Percentiles rank a stretch among this genome's conserved stretches.
These are phyloP conservation scores for Scortum barcoo DNA, from an alignment of 2,113 vertebrate genomes.

Conservation along the genomic window DNA sequence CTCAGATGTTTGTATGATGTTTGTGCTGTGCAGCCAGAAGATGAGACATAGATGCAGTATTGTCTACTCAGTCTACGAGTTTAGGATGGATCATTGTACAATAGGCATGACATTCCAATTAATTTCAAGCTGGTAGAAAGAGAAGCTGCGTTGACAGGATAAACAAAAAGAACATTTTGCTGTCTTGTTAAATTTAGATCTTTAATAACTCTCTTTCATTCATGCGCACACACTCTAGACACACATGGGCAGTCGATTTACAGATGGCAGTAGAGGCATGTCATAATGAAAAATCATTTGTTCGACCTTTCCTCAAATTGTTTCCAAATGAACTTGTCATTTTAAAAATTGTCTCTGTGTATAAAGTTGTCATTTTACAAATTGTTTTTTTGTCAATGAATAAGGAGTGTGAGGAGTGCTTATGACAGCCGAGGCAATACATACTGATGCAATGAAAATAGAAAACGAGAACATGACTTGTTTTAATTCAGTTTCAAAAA, in stretches of 20 bases:
- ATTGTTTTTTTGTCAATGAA: conserved; percentile 52
- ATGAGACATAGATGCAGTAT: conserved; percentile 9
- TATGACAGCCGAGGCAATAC: conserved; percentile 33
- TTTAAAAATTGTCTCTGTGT: conserved; percentile 42
- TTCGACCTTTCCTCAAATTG: conserved; percentile 47
- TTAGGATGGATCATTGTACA: conserved; percentile 22
- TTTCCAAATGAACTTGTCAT: conserved; percentile 71
- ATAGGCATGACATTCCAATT: conserved; percentile 53
- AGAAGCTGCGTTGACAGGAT: conserved; percentile 39
- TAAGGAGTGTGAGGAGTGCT: conserved; percentile 21
- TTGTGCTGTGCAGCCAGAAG: not conserved
- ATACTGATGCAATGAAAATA: conserved; percentile 46
- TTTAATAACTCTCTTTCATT: conserved; percentile 53
- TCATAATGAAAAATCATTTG: conserved; percentile 68
- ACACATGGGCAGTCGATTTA: conserved; percentile 45
- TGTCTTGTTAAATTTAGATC: conserved; percentile 65
- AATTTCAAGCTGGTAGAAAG: conserved; percentile 37
- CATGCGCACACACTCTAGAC: conserved; percentile 12
- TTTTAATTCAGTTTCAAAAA: conserved; percentile 40
- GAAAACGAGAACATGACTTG: conserved; percentile 41
- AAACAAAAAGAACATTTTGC: conserved; percentile 62
- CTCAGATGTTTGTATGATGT: not conserved
- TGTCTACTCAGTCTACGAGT: not conserved
- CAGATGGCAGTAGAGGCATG: conserved; percentile 32
- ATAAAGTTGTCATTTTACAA: conserved; percentile 68